Conservation (phyloP, 2,888 invertebrate species). For the Epinotia bilunana region DNA sequence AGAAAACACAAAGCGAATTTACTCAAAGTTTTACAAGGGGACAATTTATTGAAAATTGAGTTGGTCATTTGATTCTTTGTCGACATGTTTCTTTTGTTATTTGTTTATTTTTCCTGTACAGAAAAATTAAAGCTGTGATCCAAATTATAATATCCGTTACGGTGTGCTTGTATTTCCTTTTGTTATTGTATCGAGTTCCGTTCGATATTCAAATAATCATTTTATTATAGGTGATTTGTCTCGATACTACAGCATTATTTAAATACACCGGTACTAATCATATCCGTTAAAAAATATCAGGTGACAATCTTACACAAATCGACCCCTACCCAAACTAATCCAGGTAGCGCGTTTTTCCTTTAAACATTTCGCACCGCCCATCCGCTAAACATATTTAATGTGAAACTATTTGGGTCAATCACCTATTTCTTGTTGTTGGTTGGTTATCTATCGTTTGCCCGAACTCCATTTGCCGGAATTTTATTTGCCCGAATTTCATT, state of each 20-base stretch:
- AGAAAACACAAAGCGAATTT: conserved; percentile 15
- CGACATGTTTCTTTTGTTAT: neutral
- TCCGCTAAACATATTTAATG: too few species aligned
- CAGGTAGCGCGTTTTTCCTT: too few species aligned
- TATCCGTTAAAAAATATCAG: too few species aligned
- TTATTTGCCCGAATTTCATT: too few species aligned
- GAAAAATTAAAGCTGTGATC: neutral
- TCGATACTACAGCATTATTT: neutral
- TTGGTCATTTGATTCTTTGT: conserved; percentile 12
- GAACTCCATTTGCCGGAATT: too few species aligned
- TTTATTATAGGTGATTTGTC: neutral
- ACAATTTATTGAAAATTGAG: conserved; percentile 12
- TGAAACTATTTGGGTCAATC: too few species aligned
- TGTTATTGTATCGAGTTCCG: neutral
- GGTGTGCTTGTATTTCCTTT: neutral
- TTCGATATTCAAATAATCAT: neutral
- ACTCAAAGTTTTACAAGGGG: conserved; percentile 11
- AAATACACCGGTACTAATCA: too few species aligned
- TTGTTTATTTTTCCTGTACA: neutral
- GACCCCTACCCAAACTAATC: too few species aligned
- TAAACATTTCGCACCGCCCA: too few species aligned
- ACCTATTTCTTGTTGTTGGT: too few species aligned
- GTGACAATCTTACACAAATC: too few species aligned
- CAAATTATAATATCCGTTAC: neutral
- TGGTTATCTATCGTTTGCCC: too few species aligned